Evolutionary conservation across 2,113 vertebrate genomes (phyloP), one percentile per base, ranked within the genome.

Genomic region (Lipotes vexillifer): DNA sequence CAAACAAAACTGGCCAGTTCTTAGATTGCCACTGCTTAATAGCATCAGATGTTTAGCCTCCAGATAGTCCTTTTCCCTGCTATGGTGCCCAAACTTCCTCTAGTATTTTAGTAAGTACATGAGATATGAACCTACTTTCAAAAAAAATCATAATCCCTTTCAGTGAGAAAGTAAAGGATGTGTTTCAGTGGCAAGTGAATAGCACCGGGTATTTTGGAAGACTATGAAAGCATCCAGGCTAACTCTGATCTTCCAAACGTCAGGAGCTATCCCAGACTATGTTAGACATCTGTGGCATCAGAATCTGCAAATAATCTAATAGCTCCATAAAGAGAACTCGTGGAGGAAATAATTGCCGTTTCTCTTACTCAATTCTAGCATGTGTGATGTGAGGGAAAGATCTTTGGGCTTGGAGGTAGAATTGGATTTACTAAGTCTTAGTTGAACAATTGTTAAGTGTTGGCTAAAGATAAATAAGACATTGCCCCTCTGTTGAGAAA

Each of bases 11-110:
- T 94, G 96, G 90, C 92, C 87, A 68, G 78, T 90, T 91, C 81
- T 97, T 96, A 81, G 94, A 90, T 90, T 18, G 3, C 84, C 1
- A 0, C 87, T 46, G 95, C 77, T 96, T 96, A 72, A 91, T 88
- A 83, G 88, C 46, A 33, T 97, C 88, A 78, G 90, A 93, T 96
- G 96, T 96, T 97, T 95, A 75, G 84, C 96, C 94, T 96, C 96
- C 90, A 97, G 93, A 97, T 78, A 93, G 14, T 74, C 31, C 38
- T 85, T 59, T 78, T 57, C 57, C 69, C 75, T 69, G 4, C 69
- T 36, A 27, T 36, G 36, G 11, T 72, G 36, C 80, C 93, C 85
- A 94, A 25, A 55, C 41, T 9, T 55, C 71, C 33, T 61, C 61
- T 38, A 46, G 38, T 66, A 57, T 71, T 93, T 94, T 89, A 81